Conservation (phyloP, 2,113 vertebrate genomes). For the Macquaria australasica region DNA sequence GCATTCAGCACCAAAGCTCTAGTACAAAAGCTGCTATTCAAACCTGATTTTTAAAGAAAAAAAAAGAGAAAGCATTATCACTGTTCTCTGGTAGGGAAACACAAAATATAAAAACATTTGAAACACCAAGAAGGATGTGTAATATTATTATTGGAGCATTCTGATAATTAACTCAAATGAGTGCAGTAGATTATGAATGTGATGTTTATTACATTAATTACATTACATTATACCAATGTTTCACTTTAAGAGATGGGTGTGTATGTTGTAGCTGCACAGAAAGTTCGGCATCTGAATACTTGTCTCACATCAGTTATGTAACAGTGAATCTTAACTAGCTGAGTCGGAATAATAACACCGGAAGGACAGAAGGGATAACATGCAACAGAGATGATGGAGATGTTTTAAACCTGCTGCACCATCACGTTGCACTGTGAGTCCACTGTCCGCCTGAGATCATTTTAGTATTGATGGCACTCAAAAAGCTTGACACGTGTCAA, state of each 20-base stretch:
- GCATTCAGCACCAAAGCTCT: neutral
- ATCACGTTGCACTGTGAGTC: neutral
- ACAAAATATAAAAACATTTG: neutral
- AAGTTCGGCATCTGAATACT: conserved; percentile 2
- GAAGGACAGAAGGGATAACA: conserved; percentile 14
- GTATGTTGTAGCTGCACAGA: conserved; percentile 16
- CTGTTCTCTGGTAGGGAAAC: neutral
- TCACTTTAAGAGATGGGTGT: neutral
- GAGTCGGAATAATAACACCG: conserved; percentile 20
- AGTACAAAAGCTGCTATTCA: conserved; percentile 3
- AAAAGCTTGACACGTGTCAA: conserved; percentile 5
- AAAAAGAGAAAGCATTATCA: neutral
- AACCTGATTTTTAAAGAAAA: neutral
- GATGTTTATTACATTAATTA: too few relatives aligned
- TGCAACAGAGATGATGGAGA: conserved; percentile 21
- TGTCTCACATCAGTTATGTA: conserved; percentile 41
- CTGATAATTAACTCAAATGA: neutral
- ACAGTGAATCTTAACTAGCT: conserved; percentile 36
- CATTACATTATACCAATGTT: neutral
- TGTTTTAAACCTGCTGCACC: neutral
- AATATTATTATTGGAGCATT: neutral
- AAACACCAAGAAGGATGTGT: neutral
- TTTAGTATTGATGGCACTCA: conserved; percentile 29
- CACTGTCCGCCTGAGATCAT: neutral
- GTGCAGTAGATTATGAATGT: neutral